Evolutionary conservation across 2,113 vertebrate species (phyloP).

Genomic region (Capreolus pygargus): DNA sequence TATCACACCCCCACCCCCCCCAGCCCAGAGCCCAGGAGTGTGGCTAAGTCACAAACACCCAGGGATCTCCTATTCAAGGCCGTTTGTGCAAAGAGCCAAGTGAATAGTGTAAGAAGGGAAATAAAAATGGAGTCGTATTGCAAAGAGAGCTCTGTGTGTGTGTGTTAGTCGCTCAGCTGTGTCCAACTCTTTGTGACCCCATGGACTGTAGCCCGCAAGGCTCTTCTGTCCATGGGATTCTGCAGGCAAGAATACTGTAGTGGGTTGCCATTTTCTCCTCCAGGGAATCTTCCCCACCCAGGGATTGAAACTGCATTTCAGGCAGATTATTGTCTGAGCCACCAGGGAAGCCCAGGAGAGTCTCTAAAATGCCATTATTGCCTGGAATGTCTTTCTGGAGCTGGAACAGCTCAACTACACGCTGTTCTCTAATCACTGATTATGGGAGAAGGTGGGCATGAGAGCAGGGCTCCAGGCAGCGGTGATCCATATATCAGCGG

Average conservation of each 20-base stretch:
- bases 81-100: background rate
- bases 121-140: background rate
- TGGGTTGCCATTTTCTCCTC: background rate
- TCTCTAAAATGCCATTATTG: background rate
- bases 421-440: background rate
- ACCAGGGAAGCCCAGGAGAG: background rate
- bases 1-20: too few species aligned
- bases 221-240: background rate
- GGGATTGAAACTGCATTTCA: background rate
- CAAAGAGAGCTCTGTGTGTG: background rate
- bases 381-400: background rate
- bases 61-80: background rate
- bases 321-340: background rate
- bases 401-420: rapidly evolving
- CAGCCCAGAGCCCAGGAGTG: background rate
- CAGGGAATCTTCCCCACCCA: background rate
- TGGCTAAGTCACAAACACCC: too few species aligned
- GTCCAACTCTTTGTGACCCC: background rate
- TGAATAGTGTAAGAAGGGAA: background rate
- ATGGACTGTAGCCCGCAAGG: background rate
- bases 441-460: background rate
- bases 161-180: background rate
- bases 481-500: background rate
- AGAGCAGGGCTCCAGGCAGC: background rate
- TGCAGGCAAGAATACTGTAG: background rate